Conservation (phyloP, 1,140 invertebrate species). For the Zaprionus davidi region DNA sequence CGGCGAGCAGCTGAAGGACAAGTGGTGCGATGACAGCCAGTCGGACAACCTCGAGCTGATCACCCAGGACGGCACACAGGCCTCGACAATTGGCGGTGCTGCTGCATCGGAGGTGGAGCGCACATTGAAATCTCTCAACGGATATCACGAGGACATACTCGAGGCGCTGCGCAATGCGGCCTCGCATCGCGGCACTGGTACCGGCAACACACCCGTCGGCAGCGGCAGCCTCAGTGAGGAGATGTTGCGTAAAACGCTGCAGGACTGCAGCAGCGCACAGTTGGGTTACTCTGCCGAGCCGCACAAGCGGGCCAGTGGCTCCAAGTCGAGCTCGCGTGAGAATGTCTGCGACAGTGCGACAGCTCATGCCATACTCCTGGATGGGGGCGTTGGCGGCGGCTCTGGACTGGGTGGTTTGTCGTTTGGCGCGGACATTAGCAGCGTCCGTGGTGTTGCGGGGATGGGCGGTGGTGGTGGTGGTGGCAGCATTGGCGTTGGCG, state of each 20-base stretch:
- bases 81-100: conserved; percentile 85
- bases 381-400: conserved; percentile 57
- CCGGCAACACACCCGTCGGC: conserved; percentile 86
- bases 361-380: conserved; percentile 84
- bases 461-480: conserved; percentile 29
- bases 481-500: conserved; percentile 36
- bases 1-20: conserved; percentile 87
- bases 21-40: conserved; percentile 90
- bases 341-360: conserved; percentile 87
- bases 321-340: conserved; percentile 85
- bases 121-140: conserved; percentile 93
- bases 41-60: conserved; percentile 89
- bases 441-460: conserved; percentile 34
- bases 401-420: conserved; percentile 55
- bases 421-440: conserved; percentile 62
- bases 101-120: conserved; percentile 91
- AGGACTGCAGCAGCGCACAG: conserved; percentile 86
- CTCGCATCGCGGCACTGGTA: conserved; percentile 87
- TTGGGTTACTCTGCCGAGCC: conserved; percentile 85
- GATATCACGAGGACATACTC: conserved; percentile 96
- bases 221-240: conserved; percentile 88
- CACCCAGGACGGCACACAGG: conserved; percentile 88
- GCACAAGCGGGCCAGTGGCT: conserved; percentile 87
- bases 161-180: conserved; percentile 93
- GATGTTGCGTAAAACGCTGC: conserved; percentile 87